These are phyloP conservation scores for Nasua narica DNA, from an alignment of 2,797 vertebrate genomes.

Conservation along the genomic window DNA sequence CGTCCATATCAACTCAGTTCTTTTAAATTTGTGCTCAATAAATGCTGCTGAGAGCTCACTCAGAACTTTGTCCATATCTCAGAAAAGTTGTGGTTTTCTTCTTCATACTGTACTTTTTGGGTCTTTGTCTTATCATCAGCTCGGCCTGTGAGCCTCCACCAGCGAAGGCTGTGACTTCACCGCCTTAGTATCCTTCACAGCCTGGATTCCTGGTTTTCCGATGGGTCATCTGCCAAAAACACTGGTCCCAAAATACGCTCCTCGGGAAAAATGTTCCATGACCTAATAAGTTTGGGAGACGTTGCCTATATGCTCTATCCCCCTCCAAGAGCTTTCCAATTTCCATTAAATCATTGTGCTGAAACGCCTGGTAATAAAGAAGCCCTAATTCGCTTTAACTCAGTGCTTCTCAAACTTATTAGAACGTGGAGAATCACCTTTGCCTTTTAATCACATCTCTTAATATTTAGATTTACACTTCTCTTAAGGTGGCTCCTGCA, in stretches of 20 bases:
- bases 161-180: background rate
- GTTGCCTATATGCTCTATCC: fast-evolving
- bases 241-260: background rate
- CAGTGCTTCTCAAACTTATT: background rate
- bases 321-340: background rate
- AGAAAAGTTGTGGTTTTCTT: background rate
- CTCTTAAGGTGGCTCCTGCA: background rate
- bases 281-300: background rate
- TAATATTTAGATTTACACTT: background rate
- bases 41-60: background rate
- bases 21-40: background rate
- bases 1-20: background rate
- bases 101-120: background rate
- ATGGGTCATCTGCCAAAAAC: background rate
- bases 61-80: background rate
- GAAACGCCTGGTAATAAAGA: background rate
- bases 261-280: background rate
- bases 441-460: background rate
- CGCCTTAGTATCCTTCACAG: background rate
- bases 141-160: background rate
- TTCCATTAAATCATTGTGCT: background rate
- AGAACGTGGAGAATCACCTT: background rate
- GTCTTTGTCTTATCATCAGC: background rate
- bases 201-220: background rate
- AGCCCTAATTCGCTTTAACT: background rate